Evolutionary conservation across 2,888 invertebrate genomes (phyloP), one percentile per base, ranked within the genome.

Genomic region (Epicampocera succincta): DNA sequence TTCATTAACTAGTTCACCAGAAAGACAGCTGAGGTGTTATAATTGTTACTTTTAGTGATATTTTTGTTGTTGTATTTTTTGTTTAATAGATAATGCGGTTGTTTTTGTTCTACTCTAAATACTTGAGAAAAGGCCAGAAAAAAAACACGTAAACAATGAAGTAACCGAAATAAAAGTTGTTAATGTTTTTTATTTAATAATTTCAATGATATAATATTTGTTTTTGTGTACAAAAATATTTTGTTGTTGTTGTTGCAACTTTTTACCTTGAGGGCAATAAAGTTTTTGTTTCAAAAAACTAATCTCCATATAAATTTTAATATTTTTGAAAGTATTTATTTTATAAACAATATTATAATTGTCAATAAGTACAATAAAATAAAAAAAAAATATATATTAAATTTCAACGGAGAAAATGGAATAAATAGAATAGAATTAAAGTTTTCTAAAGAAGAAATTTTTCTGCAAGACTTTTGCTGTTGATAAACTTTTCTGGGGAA

Each of bases 21-120:
- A 80, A 75, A 71, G 52, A 60, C 75, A 75, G 66, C 75, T 75
- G 75, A 80, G 75, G 80, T 80, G 75, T 80, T 80, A 56, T 60
- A 69, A 75, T 71, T 61, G 48, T 63, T 75, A 65, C 29, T 44
- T 38, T 38, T 19, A 29, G 29, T 17, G 13, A 40, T 40, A 46
- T 11, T 48, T 17, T 29, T 25, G 15, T 48, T 25, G 12, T 19
- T 46, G 56, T 66, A 3, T 12, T 15, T 33, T 63, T 29, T 19
- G 6, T 11, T 38, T 58, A 38, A 17, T 17, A 3, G 8, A 33
- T 46, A 33, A 19, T 12, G 9, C 17, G 12, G 19, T 42, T 60
- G n/a, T n/a, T 42, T 60, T n/a, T 1, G 46, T 52, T 66, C 44
- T 54, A 29, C 15, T 44, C 17, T 60, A 60, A 38, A 58, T 58